Evolutionary conservation across 2,797 vertebrate genomes (phyloP), one percentile per base, ranked within the genome.

Genomic region (Potorous gilbertii): DNA sequence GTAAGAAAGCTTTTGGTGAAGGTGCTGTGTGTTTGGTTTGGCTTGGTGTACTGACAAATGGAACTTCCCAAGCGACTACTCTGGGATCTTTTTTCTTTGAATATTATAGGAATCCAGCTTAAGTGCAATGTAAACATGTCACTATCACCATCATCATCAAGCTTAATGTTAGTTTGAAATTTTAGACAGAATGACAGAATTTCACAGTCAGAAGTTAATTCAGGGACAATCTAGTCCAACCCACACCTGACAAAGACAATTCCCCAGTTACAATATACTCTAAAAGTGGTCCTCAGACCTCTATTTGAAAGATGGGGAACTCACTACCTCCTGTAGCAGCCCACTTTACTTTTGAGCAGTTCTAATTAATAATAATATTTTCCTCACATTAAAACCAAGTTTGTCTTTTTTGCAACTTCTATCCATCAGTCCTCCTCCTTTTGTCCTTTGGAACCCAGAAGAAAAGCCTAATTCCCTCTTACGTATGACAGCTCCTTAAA

Each of bases 1-100:
- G 96, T 92, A 93, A 92, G 96, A 94, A 97, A 97, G 94, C 97
- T 96, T 94, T 92, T 52, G 13, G 91, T 34, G 59, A 93, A 92
- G 94, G 62, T 95, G 93, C 62, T 46, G 56, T 93, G 92, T 94
- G 55, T 92, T 96, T 74, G 90, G 89, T 55, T 90, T 56, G 94
- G 74, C 74, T 87, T 87, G 96, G 91, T 94, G 54, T 12, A 18
- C 50, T 81, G 62, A 74, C 91, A 93, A 90, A 89, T 0, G 91
- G 54, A 93, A 92, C 90, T 93, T 94, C 56, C 66, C 50, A 40
- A 0, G 40, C 4, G 29, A 91, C 34, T 54, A 87, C 4, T 40
- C 2, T 14, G 28, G 18, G 0, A 10, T 56, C 92, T 59, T 54
- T 93, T 91, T 90, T 94, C 56, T 90, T 8, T 54, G 3, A 2